Base-by-base conservation (phyloP, 2,888 invertebrate genomes). In the Acronicta psi region DNA sequence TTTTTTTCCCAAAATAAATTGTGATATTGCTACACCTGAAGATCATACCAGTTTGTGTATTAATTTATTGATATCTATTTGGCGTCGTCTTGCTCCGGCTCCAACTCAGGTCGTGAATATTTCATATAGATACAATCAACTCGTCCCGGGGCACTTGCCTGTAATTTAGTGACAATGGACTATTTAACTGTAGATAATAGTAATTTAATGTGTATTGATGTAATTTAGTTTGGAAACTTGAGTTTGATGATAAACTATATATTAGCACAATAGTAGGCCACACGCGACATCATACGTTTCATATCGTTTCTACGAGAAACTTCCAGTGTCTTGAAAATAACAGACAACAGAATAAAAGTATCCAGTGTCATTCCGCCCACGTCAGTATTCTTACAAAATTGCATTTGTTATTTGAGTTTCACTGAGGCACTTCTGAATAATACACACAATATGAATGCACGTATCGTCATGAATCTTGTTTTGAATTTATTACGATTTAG, bases 121-220 rank as follows among this genome's bases (percentile, higher is more conserved):
- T 75, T 80, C 75, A 75, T 77, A 77, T 77, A 75, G 72, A 73
- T 74, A 79, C 71, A 80, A 81, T 81, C 77, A 81, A 75, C 78
- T 76, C 69, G 75, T 78, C 75, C 75, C 70, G 69, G 72, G 79
- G 75, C 79, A 79, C 80, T 82, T 80, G 76, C 77, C 74, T 73
- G 75, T 81, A 84, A 83, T 82, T 83, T 77, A 81, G 76, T 81
- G 73, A 79, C 75, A 84, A 84, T 80, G 66, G 69, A 71, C 79
- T 79, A 77, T 78, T 77, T 75, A 80, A 73, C 53, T 58, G 53
- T 58, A 74, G 76, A 76, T 79, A 69, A 73, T 68, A 67, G 66
- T 68, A 43, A 70, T 77, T 75, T 71, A 77, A 77, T 74, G 64
- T 54, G 58, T 62, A 67, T 69, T 73, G 53, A 54, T 65, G 55